Base-by-base conservation (phyloP, 2,797 vertebrate genomes). In the Chelmon rostratus region DNA sequence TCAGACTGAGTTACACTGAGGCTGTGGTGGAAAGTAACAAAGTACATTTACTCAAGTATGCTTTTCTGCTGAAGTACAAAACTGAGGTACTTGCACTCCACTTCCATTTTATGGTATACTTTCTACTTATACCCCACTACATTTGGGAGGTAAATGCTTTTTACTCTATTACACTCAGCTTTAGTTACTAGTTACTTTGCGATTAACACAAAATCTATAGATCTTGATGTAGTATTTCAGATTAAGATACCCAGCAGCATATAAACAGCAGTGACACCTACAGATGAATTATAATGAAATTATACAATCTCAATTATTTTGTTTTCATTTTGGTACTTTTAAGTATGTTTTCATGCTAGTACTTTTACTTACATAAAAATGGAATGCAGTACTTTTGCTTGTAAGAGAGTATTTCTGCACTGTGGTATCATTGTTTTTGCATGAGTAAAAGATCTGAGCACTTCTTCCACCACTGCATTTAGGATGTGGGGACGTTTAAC, bases 401-500 rank as follows among this genome's bases (percentile, higher is more conserved):
- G 13, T 44, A 16, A 18, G 12, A 44, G 3, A 44, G 42, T 44
- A 15, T 44, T 44, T 44, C 42, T 44, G 16, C 46, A 19, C 46
- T 47, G 46, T 47, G 18, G 18, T 47, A 19, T 2, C 16, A 15
- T 18, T 46, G 6, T 6, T 47, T 21, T 19, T 21, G 19, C 46
- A 2, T 47, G 19, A 19, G 8, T 6, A 44, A 47, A 47, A n/a
- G n/a, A n/a, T n/a, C n/a, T n/a, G n/a, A n/a, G n/a, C n/a, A n/a
- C 49, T 11, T n/a, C 19, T 50, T 50, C 49, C 49, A 53, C 10
- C 50, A 16, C 12, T 56, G 40, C 31, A 70, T 63, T 56, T 7
- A 57, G 61, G 50, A 40, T 35, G 6, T 31, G 31, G 28, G 28
- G 2, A 67, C 73, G 78, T 76, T 44, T 31, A 10, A 46, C 15